Base-by-base conservation (phyloP, 1,140 invertebrate species). In the Ruditapes philippinarum region DNA sequence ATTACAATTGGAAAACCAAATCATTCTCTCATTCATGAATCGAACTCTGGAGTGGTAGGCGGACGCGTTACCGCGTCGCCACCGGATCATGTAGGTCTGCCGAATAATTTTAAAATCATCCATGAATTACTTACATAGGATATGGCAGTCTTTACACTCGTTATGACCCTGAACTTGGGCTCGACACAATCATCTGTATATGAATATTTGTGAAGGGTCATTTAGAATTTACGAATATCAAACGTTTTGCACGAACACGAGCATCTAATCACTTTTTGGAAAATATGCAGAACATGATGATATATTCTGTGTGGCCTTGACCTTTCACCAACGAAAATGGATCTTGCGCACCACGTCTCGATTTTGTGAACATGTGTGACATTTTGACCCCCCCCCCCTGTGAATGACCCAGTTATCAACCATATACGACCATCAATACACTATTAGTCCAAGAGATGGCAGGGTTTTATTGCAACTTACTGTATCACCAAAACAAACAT, bases 1-100 rank as follows among this genome's bases (percentile, higher is more conserved):
- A 74, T 74, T 74, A 33, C 14, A 74, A 74, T 74, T 74, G 70
- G 70, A 74, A 40, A 74, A 74, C 70, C 36, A 74, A 31, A n/a
- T n/a, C 38, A 40, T 74, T 74, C 70, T 74, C 70, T 74, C 70
- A 74, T 74, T 74, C 70, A 74, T 40, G 38, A 36, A 33, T 36
- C 70, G 70, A 36, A 33, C 70, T 74, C 70, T 40, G 70, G 70
- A 74, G 70, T 74, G 70, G 38, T 40, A 74, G 70, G 31, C 70
- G 31, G 70, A 74, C 38, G 70, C 38, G 70, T 74, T 74, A 74
- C 70, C 70, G 38, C 70, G 31, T 33, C 31, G 38, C 70, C 70
- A 74, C 38, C 70, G 70, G 31, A n/a, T 7, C 70, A 14, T 31
- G 60, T 65, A 65, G 60, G 60, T 65, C 60, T 65, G 60, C 60